A percentile compares a stretch with the other conserved stretches of the same genome.
phyloP scores from a whole-genome alignment of 2,888 invertebrate genomes.

The Nudaria mundana region DNA sequence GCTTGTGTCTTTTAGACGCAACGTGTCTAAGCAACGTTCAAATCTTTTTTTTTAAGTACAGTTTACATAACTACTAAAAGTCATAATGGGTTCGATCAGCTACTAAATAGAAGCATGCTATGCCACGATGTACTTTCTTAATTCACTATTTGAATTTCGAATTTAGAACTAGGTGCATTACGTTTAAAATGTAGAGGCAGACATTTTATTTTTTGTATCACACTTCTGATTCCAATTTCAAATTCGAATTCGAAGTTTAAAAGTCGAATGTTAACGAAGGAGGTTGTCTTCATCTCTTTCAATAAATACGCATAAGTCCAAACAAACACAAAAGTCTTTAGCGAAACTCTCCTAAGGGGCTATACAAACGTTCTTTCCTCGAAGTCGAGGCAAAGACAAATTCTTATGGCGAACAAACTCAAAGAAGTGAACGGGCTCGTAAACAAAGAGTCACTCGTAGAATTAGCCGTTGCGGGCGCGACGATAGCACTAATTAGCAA shows the following conservation, averaged over 20 bases:
- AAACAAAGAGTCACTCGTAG: constrained; percentile 76
- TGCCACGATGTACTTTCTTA: too few relatives aligned
- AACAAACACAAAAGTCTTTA: constrained; percentile 53
- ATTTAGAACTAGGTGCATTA: too few relatives aligned
- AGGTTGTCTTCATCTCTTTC: constrained; percentile 31
- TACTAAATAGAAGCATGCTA: too few relatives aligned
- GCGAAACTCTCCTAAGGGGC: constrained; percentile 46
- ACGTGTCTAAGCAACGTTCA: constrained; percentile 25
- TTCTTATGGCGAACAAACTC: constrained; percentile 75
- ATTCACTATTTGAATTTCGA: too few relatives aligned
- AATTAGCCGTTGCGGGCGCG: constrained; percentile 65
- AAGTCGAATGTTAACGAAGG: too few relatives aligned
- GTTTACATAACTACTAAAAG: too few relatives aligned
- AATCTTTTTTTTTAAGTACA: constrained; percentile 23
- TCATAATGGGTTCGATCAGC: too few relatives aligned
- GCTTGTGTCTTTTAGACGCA: constrained; percentile 56
- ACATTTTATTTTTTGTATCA: too few relatives aligned
- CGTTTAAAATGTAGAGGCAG: neutral
- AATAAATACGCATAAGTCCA: constrained; percentile 46
- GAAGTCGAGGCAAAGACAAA: constrained; percentile 77
- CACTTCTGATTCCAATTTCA: constrained; percentile 8
- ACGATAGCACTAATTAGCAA: constrained; percentile 78
- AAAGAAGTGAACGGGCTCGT: constrained; percentile 66
- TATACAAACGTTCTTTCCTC: constrained; percentile 71
- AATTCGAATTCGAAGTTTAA: too few relatives aligned